These are phyloP conservation scores for Cheilosia urbana DNA, from an alignment of 2,888 invertebrate genomes.

Conservation along the genomic window DNA sequence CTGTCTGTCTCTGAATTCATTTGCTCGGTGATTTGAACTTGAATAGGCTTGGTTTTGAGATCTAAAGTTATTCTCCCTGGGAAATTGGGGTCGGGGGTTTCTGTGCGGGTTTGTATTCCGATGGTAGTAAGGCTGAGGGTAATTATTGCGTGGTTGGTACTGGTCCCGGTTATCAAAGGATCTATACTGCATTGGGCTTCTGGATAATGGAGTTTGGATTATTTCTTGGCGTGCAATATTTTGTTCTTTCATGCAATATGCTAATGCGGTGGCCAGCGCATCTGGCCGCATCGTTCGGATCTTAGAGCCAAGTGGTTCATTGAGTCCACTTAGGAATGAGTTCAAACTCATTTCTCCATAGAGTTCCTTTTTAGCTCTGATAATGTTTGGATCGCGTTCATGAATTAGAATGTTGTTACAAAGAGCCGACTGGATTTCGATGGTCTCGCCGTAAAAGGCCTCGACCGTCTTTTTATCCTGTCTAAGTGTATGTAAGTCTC, in stretches of 20 bases:
- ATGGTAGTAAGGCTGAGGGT: background rate
- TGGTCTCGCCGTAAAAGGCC: slow-evolving; percentile 7
- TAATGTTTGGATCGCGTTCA: background rate
- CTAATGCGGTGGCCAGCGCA: no score
- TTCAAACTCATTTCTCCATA: slow-evolving; percentile 11
- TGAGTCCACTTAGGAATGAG: background rate
- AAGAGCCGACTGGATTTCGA: background rate
- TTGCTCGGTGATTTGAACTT: background rate
- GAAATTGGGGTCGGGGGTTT: background rate
- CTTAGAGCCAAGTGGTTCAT: background rate
- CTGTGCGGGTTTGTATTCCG: background rate
- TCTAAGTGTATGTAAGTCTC: background rate
- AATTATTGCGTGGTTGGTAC: background rate
- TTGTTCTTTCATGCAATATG: no score
- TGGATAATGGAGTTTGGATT: background rate
- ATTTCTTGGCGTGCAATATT: no score
- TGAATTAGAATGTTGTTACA: slow-evolving; percentile 10
- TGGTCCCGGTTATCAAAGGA: background rate
- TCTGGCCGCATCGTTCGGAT: background rate
- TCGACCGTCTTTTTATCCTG: background rate
- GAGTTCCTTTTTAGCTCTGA: slow-evolving; percentile 30
- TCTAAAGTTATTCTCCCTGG: background rate
- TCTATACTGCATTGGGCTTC: background rate
- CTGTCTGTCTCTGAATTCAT: background rate
- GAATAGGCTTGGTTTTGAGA: background rate